phyloP scores from a whole-genome alignment of 2,113 vertebrate species.

The Epinephelus lanceolatus region DNA sequence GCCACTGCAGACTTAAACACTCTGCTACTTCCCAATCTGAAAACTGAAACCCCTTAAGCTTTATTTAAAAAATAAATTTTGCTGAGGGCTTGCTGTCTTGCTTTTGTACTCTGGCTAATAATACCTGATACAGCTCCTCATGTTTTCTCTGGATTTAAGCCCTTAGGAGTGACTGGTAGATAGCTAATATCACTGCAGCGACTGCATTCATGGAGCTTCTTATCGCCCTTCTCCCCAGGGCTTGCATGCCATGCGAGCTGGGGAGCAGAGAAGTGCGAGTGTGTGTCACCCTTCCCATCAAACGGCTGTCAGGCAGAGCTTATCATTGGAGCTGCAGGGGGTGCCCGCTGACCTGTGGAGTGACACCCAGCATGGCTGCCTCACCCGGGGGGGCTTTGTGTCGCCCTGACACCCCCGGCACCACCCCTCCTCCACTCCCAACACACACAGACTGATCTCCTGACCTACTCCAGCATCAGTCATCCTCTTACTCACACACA shows the following conservation, averaged over 20 bases:
- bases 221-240: conserved; percentile 62
- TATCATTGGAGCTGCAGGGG: conserved; percentile 88
- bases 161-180: conserved; percentile 5
- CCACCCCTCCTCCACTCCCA: background rate
- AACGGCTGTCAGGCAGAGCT: conserved; percentile 85
- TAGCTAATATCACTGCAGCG: conserved; percentile 31
- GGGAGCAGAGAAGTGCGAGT: conserved; percentile 71
- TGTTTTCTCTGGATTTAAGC: conserved; percentile 47
- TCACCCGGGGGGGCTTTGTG: conserved; percentile 76
- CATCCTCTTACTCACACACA: conserved; percentile 7
- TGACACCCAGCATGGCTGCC: conserved; percentile 69
- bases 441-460: conserved; percentile 32
- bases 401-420: conserved; percentile 55
- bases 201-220: conserved; percentile 55
- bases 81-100: background rate
- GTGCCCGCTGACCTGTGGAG: conserved; percentile 85
- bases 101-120: conserved; percentile 1
- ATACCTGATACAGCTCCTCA: conserved; percentile 24
- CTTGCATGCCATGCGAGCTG: conserved; percentile 20
- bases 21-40: background rate
- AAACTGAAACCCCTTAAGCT: conserved; percentile 10
- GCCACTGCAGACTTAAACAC: conserved; percentile 29
- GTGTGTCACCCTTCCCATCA: conserved; percentile 77
- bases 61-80: conserved; percentile 16
- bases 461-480: conserved; percentile 42